Base-by-base conservation (phyloP, 1,140 invertebrate genomes). In the Eurosta solidaginis region DNA sequence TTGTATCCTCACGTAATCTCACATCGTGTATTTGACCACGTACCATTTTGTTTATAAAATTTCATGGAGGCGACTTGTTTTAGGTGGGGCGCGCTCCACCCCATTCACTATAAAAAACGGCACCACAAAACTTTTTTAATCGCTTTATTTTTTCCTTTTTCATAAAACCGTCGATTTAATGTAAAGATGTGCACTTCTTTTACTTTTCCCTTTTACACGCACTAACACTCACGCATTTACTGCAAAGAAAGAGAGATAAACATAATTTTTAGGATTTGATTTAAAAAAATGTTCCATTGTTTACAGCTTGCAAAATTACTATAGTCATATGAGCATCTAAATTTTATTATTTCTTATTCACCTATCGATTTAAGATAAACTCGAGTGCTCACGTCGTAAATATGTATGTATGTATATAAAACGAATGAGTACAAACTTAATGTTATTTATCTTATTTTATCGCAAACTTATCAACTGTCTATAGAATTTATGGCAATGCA, bases 11-110 rank as follows among this genome's bases (percentile, higher is more conserved):
- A 88, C 94, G 79, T 68, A 79, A 54, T 76, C 77, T 82, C 78
- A 97, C 97, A 93, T 98, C 96, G 93, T 97, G 96, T 93, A 98
- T 95, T 95, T 98, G 98, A 94, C 97, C 97, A 68, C 97, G 97
- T 94, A 98, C 97, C 97, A 98, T 98, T 93, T 95, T 96, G 94
- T 88, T 82, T 84, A 77, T 78, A 79, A 79, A 83, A 74, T 78
- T 81, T 80, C 79, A 81, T 79, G 81, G 86, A 86, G 83, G 85
- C 82, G 82, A 83, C 83, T 85, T 81, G 44, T 76, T 85, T 84
- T 82, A 82, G 81, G 81, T 40, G 83, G 83, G 81, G 83, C 81
- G 82, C 81, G 81, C 85, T 84, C 84, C 81, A 82, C 82, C 84
- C 85, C 83, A 68, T 68, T 36, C 59, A 20, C 33, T 20, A 40